Conservation (phyloP, 2,888 invertebrate species). For the Drosophila antonietae region DNA sequence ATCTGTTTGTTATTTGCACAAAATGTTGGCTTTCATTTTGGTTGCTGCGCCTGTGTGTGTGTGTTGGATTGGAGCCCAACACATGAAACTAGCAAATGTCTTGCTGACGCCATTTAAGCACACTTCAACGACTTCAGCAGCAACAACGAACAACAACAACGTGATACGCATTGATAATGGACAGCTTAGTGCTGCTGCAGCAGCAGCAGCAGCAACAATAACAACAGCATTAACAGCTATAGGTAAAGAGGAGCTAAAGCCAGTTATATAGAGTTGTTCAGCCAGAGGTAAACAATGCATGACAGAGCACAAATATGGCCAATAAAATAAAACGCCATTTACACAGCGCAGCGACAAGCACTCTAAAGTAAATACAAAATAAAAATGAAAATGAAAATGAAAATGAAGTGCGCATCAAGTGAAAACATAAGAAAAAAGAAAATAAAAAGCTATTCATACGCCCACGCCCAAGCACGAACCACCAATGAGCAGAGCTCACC, state of each 20-base stretch:
- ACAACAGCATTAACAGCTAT: constrained; percentile 3
- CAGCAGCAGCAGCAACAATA: constrained; percentile 34
- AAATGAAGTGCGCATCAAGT: constrained; percentile 50
- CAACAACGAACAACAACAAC: constrained; percentile 60
- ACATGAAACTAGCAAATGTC: constrained; percentile 73
- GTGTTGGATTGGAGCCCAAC: constrained; percentile 32
- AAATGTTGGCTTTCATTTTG: constrained; percentile 65
- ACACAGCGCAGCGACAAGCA: constrained; percentile 37
- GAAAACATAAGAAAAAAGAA: constrained; percentile 31
- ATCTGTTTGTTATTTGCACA: constrained; percentile 59
- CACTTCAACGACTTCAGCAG: constrained; percentile 69
- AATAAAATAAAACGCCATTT: constrained; percentile 79
- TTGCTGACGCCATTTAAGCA: constrained; percentile 81
- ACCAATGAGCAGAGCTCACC: constrained; percentile 61
- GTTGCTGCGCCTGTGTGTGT: constrained; percentile 28
- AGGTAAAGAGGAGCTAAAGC: constrained; percentile 23
- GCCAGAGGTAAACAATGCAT: constrained; percentile 72
- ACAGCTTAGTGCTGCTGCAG: constrained; percentile 58
- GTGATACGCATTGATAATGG: constrained; percentile 81
- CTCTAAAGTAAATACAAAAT: constrained; percentile 8
- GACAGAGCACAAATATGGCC: constrained; percentile 78
- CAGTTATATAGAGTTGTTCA: constrained; percentile 50
- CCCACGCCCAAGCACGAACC: constrained; percentile 60
- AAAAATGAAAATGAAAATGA: constrained; percentile 27
- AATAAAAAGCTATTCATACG: constrained; percentile 51